A percentile compares a stretch with the other conserved stretches of the same genome.
Evolutionary conservation across 2,113 vertebrate genomes (phyloP).

Genomic region (Laticauda colubrina): DNA sequence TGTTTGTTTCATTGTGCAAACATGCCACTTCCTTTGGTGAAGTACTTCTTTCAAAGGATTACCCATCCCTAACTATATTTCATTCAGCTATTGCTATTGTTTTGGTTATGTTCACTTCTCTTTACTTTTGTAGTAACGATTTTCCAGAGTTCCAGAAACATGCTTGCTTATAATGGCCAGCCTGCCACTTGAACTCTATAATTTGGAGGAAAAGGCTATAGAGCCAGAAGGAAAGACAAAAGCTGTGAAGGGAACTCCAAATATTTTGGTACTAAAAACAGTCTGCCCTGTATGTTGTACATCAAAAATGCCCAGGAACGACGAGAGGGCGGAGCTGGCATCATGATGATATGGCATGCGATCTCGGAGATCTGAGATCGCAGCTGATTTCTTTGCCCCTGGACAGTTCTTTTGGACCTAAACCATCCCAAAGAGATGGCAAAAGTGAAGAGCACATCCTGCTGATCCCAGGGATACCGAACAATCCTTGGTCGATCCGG

Average conservation of each 20-base stretch:
- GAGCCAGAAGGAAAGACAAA: background rate
- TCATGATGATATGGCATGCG: too few relatives aligned
- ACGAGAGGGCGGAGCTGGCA: too few relatives aligned
- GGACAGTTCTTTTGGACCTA: too few relatives aligned
- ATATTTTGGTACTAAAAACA: background rate
- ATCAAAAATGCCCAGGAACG: background rate
- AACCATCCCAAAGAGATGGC: too few relatives aligned
- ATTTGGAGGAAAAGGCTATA: background rate
- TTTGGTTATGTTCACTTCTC: background rate
- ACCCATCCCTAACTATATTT: background rate
- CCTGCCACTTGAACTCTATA: background rate
- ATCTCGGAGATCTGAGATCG: too few relatives aligned
- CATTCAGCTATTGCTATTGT: background rate
- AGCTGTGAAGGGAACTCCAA: background rate
- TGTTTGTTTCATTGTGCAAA: background rate
- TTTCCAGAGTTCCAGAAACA: background rate
- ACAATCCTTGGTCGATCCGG: too few relatives aligned
- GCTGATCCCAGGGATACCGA: too few relatives aligned
- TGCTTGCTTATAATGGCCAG: background rate
- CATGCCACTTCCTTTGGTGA: background rate
- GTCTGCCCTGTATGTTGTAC: background rate
- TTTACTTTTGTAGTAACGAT: background rate
- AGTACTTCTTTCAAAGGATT: background rate
- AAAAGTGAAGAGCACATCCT: too few relatives aligned
- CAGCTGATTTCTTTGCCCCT: too few relatives aligned